A percentile compares a stretch with the other conserved stretches of the same genome.
Conservation (phyloP, 2,888 invertebrate species). For the Cheilosia grossa region DNA sequence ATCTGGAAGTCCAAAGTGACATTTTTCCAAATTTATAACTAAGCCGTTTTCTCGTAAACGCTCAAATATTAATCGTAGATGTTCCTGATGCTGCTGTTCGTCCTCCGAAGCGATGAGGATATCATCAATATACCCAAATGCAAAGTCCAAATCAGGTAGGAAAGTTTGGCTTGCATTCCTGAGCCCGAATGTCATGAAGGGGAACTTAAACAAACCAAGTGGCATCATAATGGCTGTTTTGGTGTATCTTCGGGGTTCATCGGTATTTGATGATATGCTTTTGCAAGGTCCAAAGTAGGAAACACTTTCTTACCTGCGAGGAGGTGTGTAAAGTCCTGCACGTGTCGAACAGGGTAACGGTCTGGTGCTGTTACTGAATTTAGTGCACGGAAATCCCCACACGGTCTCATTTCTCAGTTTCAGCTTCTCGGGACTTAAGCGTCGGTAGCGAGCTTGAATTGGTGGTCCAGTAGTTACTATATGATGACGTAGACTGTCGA, state of each 20-base stretch:
- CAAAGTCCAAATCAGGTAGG: slow-evolving; percentile 75
- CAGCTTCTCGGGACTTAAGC: too few species aligned
- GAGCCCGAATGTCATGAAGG: slow-evolving; percentile 78
- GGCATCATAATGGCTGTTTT: slow-evolving; percentile 77
- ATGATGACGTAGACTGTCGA: too few species aligned
- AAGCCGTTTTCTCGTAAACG: not conserved
- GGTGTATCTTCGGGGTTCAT: slow-evolving; percentile 13
- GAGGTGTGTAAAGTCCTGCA: slow-evolving; percentile 10
- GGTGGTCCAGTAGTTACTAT: too few species aligned
- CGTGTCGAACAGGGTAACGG: not conserved
- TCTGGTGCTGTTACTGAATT: slow-evolving; percentile 3
- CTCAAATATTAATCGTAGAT: not conserved
- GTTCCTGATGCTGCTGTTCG: not conserved
- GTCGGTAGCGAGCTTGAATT: too few species aligned
- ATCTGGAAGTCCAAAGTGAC: not conserved
- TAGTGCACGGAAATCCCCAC: slow-evolving; percentile 18
- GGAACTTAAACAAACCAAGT: slow-evolving; percentile 79
- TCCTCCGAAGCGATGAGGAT: too few species aligned
- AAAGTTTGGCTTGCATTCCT: slow-evolving; percentile 79
- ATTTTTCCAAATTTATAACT: not conserved
- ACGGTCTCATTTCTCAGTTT: slow-evolving; percentile 15
- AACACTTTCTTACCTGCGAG: slow-evolving; percentile 11
- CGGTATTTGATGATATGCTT: slow-evolving; percentile 23
- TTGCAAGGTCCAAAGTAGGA: slow-evolving; percentile 8
- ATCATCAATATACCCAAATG: too few species aligned